Conservation (phyloP, 2,888 invertebrate genomes). For the Pteria penguin region DNA sequence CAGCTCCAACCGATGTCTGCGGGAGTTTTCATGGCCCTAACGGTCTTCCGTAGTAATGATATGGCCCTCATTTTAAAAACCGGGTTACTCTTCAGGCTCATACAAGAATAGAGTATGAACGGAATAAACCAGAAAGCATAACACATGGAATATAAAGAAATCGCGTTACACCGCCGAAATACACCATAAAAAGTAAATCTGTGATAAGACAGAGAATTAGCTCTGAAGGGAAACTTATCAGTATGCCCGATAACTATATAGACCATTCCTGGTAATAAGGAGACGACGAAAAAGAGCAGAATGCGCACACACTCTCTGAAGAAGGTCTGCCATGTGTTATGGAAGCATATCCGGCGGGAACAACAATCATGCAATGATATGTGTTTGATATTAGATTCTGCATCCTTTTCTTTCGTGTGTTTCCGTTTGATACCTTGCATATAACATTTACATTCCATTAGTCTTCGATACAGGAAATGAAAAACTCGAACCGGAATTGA, state of each 20-base stretch:
- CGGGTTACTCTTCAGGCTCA: not conserved
- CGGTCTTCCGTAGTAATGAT: not conserved
- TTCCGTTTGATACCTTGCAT: slow-evolving; percentile 13
- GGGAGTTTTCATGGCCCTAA: not conserved
- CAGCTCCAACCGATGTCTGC: slow-evolving; percentile 8
- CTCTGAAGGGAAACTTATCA: not conserved
- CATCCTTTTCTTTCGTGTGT: not conserved
- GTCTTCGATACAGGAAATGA: slow-evolving; percentile 8
- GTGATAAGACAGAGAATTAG: not conserved
- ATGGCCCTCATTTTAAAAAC: not conserved
- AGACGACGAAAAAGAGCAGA: not conserved
- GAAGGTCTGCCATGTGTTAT: slow-evolving; percentile 2
- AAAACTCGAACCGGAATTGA: not conserved
- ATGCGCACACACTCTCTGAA: not conserved
- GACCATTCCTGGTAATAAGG: not conserved
- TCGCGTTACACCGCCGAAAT: not conserved
- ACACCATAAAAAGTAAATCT: not conserved
- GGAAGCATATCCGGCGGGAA: not conserved
- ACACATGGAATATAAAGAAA: not conserved
- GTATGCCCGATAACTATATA: not conserved
- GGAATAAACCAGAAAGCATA: not conserved
- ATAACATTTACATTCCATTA: slow-evolving; percentile 14
- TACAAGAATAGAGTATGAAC: not conserved
- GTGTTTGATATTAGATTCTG: not conserved
- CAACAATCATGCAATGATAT: slow-evolving; percentile 15